These are phyloP conservation scores for Gnathonemus echidnorhynchus DNA, from an alignment of 2,113 vertebrate genomes.

Conservation along the genomic window DNA sequence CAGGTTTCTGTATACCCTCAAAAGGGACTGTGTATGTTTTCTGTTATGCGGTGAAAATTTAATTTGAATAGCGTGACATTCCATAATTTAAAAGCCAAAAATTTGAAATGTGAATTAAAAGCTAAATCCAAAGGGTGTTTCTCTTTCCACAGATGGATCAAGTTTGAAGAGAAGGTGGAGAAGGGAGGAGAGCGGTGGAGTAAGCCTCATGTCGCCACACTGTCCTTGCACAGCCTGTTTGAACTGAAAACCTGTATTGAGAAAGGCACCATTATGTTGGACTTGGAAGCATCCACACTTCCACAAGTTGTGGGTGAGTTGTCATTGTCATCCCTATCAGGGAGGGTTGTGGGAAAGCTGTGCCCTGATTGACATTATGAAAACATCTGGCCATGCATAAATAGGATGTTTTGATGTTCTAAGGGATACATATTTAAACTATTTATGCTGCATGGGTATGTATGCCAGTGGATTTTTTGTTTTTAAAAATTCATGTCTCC, in stretches of 20 bases:
- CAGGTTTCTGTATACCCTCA: neutral
- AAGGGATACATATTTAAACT: neutral
- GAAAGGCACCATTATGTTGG: slow-evolving; percentile 86
- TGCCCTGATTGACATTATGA: neutral
- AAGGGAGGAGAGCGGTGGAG: slow-evolving; percentile 95
- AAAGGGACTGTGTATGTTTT: neutral
- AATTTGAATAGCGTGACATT: neutral
- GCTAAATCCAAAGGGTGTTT: neutral
- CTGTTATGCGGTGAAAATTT: neutral
- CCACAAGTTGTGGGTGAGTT: slow-evolving; percentile 85
- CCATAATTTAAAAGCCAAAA: neutral
- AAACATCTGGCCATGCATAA: neutral
- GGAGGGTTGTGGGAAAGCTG: neutral
- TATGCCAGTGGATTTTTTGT: neutral
- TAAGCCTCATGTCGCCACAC: slow-evolving; percentile 84
- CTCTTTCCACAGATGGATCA: slow-evolving; percentile 76
- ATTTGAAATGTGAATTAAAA: neutral
- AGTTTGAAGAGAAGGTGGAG: slow-evolving; percentile 98
- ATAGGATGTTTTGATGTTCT: neutral
- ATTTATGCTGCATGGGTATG: neutral
- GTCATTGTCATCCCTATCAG: neutral
- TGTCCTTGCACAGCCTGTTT: slow-evolving; percentile 84
- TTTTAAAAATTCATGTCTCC: neutral
- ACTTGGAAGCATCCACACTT: slow-evolving; percentile 81
- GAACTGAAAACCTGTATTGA: slow-evolving; percentile 87